Conservation (phyloP, 2,113 vertebrate species). For the Columba livia region DNA sequence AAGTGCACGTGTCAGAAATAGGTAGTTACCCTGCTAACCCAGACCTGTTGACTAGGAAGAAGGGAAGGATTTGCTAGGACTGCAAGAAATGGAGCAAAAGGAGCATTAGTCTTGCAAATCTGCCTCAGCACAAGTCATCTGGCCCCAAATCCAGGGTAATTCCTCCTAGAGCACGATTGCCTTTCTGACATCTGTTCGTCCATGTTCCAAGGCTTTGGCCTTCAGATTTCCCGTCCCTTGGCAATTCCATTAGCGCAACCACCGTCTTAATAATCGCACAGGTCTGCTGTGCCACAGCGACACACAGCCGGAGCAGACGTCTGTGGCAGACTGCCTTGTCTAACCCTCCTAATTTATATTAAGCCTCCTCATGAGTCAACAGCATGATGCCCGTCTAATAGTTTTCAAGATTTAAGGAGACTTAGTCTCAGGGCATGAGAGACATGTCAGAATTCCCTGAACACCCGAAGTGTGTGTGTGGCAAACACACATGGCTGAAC, state of each 20-base stretch:
- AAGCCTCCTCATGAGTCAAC: slow-evolving; percentile 34
- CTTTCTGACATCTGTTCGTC: slow-evolving; percentile 24
- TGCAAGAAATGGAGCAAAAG: background rate
- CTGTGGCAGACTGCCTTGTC: background rate
- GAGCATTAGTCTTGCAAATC: background rate
- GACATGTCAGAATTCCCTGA: background rate
- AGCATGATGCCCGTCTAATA: background rate
- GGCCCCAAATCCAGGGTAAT: slow-evolving; percentile 32
- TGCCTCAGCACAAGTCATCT: slow-evolving; percentile 22
- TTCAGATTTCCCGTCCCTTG: background rate
- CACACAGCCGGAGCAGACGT: background rate
- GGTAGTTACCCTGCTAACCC: background rate
- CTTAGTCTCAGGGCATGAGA: background rate
- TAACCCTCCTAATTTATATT: background rate
- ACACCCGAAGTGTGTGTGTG: background rate
- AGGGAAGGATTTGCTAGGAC: background rate
- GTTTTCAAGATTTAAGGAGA: background rate
- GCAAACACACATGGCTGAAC: background rate
- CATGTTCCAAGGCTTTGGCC: background rate
- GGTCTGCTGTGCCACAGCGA: background rate
- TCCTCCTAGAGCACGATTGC: slow-evolving; percentile 1
- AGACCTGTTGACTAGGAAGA: background rate
- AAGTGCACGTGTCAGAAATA: background rate
- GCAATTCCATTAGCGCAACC: background rate
- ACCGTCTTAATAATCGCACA: background rate